phyloP scores from a whole-genome alignment of 2,888 invertebrate species.

The Lysandra bellargus region DNA sequence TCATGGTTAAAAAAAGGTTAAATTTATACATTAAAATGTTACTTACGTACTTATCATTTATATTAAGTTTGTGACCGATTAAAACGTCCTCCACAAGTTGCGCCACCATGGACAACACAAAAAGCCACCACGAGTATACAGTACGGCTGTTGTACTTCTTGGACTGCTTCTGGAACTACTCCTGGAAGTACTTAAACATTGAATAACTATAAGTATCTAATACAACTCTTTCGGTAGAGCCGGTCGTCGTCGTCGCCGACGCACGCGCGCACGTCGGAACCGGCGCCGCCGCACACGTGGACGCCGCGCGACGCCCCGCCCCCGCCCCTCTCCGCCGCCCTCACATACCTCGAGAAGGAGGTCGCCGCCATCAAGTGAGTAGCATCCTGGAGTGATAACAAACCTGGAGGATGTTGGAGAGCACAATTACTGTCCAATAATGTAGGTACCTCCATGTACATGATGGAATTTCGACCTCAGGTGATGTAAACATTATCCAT shows the following conservation, averaged over 20 bases:
- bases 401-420: no score
- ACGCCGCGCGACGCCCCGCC: constrained; percentile 49
- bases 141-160: no score
- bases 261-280: constrained; percentile 59
- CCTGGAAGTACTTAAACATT: neutral
- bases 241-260: constrained; percentile 54
- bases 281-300: constrained; percentile 67
- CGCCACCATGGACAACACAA: neutral
- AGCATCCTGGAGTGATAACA: neutral
- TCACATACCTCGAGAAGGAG: constrained; percentile 69
- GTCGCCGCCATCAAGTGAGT: constrained; percentile 67
- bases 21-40: neutral
- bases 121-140: neutral
- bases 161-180: no score
- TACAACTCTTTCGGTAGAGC: constrained; percentile 45
- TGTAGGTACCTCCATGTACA: no score
- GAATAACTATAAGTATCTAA: neutral
- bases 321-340: constrained; percentile 60
- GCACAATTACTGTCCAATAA: no score
- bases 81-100: no score
- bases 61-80: no score
- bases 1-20: neutral
- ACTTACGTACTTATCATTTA: neutral
- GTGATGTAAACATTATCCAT: no score
- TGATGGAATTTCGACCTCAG: no score